Evolutionary conservation across 2,888 invertebrate species (phyloP).

Genomic region (Cryptus armator): DNA sequence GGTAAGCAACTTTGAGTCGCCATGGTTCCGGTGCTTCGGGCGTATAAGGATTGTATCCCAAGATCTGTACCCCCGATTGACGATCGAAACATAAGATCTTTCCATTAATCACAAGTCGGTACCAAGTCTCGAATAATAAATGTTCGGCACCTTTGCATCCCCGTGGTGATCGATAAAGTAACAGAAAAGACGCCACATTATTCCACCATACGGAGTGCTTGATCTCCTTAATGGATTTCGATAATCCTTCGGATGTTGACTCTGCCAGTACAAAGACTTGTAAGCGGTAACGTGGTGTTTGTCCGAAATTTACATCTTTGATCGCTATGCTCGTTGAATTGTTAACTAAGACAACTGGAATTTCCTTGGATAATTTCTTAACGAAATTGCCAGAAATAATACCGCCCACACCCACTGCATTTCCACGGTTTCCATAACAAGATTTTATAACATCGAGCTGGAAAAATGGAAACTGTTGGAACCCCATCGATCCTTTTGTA

Average conservation of each 20-base stretch:
- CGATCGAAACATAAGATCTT: constrained; percentile 6
- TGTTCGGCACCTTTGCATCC: background rate
- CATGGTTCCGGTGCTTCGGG: constrained; percentile 23
- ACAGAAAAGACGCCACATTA: constrained; percentile 5
- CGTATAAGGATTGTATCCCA: constrained; percentile 22
- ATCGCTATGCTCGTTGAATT: background rate
- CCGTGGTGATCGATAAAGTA: background rate
- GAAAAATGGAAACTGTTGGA: background rate
- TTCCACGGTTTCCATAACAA: background rate
- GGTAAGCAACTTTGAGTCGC: background rate
- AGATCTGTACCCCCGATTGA: background rate
- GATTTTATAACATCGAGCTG: background rate
- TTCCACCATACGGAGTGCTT: constrained; percentile 1
- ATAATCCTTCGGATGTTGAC: background rate
- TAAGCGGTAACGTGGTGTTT: background rate
- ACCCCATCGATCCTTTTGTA: background rate
- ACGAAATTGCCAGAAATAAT: background rate
- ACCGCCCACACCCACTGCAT: background rate
- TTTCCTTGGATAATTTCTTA: background rate
- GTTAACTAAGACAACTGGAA: constrained; percentile 2
- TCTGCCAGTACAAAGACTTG: background rate
- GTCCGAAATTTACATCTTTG: background rate
- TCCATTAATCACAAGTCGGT: background rate
- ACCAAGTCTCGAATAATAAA: background rate
- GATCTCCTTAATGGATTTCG: background rate